Evolutionary conservation across 2,113 vertebrate genomes (phyloP).

Genomic region (Gadus chalcogrammus): DNA sequence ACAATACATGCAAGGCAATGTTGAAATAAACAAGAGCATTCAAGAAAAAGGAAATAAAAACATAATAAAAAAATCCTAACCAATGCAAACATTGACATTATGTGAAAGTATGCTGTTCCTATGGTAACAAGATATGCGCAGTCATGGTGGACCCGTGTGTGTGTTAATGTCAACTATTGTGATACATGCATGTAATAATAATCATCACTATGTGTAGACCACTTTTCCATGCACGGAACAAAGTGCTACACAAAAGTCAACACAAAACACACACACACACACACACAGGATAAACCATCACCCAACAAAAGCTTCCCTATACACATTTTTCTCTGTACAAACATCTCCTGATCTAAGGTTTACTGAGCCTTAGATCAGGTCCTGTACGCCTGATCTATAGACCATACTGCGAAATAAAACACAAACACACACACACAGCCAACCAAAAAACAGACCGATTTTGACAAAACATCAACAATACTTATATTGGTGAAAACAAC

Average conservation of each 20-base stretch:
- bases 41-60: not conserved
- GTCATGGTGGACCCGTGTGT: conserved; percentile 10
- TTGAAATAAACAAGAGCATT: not conserved
- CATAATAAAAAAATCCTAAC: not conserved
- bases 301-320: no score
- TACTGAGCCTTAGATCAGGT: not conserved
- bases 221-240: no score
- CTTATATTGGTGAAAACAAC: not conserved
- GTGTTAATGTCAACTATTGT: not conserved
- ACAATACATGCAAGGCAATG: not conserved
- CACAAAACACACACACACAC: no score
- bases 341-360: not conserved
- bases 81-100: not conserved
- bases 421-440: not conserved
- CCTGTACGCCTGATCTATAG: no score
- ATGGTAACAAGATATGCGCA: conserved; percentile 50
- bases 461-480: not conserved
- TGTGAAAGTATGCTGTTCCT: conserved; percentile 53
- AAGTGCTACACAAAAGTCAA: no score
- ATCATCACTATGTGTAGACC: no score
- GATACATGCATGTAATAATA: no score
- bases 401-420: not conserved
- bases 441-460: not conserved
- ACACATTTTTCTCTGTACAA: no score
- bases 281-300: no score